Evolutionary conservation across 1,140 invertebrate genomes (phyloP), one percentile per base, ranked within the genome.

Genomic region (Pissodes strobi): DNA sequence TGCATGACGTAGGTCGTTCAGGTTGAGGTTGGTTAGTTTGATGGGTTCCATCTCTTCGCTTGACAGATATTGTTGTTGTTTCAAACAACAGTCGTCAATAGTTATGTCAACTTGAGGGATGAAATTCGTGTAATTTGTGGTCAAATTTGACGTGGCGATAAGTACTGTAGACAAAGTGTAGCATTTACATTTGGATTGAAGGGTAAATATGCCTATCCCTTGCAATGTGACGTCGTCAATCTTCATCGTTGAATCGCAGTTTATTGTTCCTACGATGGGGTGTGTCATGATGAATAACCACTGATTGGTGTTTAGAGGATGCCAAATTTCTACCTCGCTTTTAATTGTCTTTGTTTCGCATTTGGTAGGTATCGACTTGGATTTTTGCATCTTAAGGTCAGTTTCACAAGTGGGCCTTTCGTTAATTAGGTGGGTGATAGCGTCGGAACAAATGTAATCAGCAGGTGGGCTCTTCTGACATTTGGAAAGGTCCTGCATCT

Each of bases 151-250:
- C 10, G 13, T 39, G 22, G 53, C 53, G 9, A 39, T 13, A 6
- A 56, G 34, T 9, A 56, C 15, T 22, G 53, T 56, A 8, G 53
- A 56, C 6, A 56, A 56, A 17, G 53, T 56, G 34, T 39, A 56
- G 19, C 37, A 56, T 34, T 38, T 22, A 21, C 53, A 56, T 39
- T 9, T 21, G 21, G 53, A 8, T 39, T 13, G 12, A 27, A 56
- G 9, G 5, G 34, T 17, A 56, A 56, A 22, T 5, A 41, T 56
- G 17, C 53, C 37, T 6, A 37, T 30, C 5, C 34, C 45, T 30
- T 59, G n/a, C 23, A 59, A 19, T n/a, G 18, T 8, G 5, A 48
- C 18, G 17, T 59, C 34, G 21, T 46, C n/a, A 9, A 43, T 17
- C n/a, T n/a, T n/a, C n/a, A n/a, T n/a, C n/a, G n/a, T n/a, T n/a